These are phyloP conservation scores for Megaustenia siamemsis DNA, from an alignment of 2,888 invertebrate genomes.

Conservation along the genomic window DNA sequence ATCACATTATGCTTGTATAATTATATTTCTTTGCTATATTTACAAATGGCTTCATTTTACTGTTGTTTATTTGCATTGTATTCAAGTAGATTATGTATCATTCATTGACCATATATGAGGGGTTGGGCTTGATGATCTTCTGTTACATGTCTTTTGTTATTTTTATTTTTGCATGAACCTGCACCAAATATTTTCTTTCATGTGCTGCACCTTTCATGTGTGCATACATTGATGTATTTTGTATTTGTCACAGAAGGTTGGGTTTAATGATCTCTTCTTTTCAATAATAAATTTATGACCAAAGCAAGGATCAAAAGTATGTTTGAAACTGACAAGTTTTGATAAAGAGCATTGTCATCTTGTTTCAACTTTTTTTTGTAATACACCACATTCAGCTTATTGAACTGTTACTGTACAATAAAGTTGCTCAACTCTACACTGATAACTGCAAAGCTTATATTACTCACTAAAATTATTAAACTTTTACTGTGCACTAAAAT, in stretches of 20 bases:
- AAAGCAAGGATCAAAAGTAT: too few relatives aligned
- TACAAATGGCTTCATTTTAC: neutral
- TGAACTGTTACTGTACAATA: neutral
- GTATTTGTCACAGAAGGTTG: too few relatives aligned
- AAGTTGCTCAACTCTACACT: neutral
- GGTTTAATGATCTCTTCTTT: too few relatives aligned
- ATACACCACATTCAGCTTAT: neutral
- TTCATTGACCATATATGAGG: too few relatives aligned
- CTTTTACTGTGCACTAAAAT: neutral
- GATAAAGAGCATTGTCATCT: too few relatives aligned
- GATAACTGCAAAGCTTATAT: neutral
- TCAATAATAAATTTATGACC: too few relatives aligned
- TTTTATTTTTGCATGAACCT: neutral
- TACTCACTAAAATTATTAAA: neutral
- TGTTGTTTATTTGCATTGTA: neutral
- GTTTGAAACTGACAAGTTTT: too few relatives aligned
- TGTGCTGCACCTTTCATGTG: neutral
- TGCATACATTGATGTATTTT: too few relatives aligned
- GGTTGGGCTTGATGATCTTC: too few relatives aligned
- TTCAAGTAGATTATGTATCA: neutral
- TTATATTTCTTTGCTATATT: too few relatives aligned
- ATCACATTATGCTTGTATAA: too few relatives aligned
- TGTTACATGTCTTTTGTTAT: neutral
- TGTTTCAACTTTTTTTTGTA: too few relatives aligned
- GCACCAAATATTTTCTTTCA: neutral